These are phyloP conservation scores for Yoshiicerus persimilis DNA, from an alignment of 1,140 invertebrate species.

Conservation along the genomic window DNA sequence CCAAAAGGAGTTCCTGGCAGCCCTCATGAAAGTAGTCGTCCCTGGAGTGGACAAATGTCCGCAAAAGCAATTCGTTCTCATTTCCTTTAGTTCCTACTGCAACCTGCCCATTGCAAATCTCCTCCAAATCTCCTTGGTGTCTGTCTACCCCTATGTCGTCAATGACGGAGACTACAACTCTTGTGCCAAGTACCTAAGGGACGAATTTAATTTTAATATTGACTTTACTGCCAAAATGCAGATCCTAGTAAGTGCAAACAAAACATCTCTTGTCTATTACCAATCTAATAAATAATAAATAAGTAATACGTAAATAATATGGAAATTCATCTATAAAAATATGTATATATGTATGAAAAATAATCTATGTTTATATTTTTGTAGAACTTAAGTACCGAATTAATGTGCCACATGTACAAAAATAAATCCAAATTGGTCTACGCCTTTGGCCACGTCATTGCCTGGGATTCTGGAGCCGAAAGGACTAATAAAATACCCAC, in stretches of 20 bases:
- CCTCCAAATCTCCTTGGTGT: not conserved
- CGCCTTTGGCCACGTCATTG: not conserved
- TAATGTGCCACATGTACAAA: not conserved
- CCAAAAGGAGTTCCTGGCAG: not conserved
- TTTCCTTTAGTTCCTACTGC: not conserved
- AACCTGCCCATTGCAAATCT: not conserved
- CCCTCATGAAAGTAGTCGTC: not conserved
- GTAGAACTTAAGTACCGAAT: not conserved
- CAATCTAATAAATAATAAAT: no score
- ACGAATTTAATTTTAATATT: not conserved
- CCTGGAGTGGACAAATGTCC: not conserved
- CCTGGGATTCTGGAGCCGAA: not conserved
- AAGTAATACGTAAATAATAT: no score
- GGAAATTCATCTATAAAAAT: not conserved
- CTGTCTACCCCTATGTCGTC: not conserved
- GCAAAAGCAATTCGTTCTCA: not conserved
- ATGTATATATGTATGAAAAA: not conserved
- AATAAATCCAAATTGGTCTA: not conserved
- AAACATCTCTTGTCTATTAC: no score
- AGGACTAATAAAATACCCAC: not conserved
- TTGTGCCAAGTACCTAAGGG: not conserved
- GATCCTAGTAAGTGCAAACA: not conserved
- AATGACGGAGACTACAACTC: not conserved
- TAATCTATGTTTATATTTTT: not conserved
- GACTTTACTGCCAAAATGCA: not conserved